A percentile compares a stretch with the other conserved stretches of the same genome.
phyloP scores from a whole-genome alignment of 1,140 invertebrate genomes.

The Diachasma alloeum region DNA sequence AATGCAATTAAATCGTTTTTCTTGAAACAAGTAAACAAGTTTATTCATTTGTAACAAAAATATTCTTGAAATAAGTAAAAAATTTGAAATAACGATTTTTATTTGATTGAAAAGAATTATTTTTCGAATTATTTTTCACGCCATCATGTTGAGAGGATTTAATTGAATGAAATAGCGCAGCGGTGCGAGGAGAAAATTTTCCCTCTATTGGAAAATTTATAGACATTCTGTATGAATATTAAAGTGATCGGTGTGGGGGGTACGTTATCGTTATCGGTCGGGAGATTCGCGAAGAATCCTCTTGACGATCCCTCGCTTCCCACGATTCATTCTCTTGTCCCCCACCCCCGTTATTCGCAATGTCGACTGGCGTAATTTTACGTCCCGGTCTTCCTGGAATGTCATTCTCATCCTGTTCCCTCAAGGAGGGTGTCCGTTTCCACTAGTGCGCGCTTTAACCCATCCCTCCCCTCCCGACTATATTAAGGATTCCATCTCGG shows the following conservation, averaged over 20 bases:
- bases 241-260: constrained; percentile 20
- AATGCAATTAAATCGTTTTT: no score
- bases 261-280: not conserved
- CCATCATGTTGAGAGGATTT: not conserved
- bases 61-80: no score
- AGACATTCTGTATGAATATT: not conserved
- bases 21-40: no score
- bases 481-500: constrained; percentile 57
- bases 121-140: no score
- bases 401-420: constrained; percentile 42
- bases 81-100: no score
- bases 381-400: constrained; percentile 33
- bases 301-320: not conserved
- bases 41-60: no score
- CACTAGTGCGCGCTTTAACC: constrained; percentile 18
- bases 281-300: not conserved
- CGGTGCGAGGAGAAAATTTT: not conserved
- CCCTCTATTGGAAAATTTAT: not conserved
- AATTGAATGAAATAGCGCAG: not conserved
- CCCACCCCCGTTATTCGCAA: not conserved
- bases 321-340: not conserved
- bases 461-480: constrained; percentile 33
- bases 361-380: constrained; percentile 23
- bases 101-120: no score
- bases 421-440: not conserved